A percentile compares a stretch with the other conserved stretches of the same genome.
Evolutionary conservation across 2,113 vertebrate genomes (phyloP).

Genomic region (Pogona vitticeps): DNA sequence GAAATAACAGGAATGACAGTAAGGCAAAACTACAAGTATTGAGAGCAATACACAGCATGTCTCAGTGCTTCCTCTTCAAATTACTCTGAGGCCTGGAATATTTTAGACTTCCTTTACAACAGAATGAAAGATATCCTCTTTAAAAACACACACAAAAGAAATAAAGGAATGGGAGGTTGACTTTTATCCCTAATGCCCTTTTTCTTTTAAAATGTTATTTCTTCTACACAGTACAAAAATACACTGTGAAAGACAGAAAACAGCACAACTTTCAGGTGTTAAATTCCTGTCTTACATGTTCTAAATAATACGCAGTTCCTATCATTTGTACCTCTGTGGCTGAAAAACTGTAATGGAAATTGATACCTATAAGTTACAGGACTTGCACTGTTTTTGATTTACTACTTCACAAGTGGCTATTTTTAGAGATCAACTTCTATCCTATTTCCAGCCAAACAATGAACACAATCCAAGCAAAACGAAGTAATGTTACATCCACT

Average conservation of each 20-base stretch:
- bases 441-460: conserved; percentile 26
- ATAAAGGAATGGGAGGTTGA: conserved; percentile 45
- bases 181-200: conserved; percentile 44
- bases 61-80: conserved; percentile 54
- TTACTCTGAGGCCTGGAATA: conserved; percentile 52
- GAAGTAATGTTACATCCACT: neutral
- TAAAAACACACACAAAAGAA: conserved; percentile 35
- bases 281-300: conserved; percentile 49
- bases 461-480: conserved; percentile 8
- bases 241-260: conserved; percentile 58
- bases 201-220: conserved; percentile 36
- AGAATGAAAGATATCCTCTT: conserved; percentile 37
- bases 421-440: conserved; percentile 18
- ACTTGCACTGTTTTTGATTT: conserved; percentile 35
- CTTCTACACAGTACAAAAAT: conserved; percentile 47
- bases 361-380: conserved; percentile 57
- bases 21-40: conserved; percentile 73
- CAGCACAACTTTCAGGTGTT: conserved; percentile 45
- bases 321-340: conserved; percentile 49
- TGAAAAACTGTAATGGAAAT: conserved; percentile 37
- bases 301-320: conserved; percentile 46
- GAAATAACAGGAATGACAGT: conserved; percentile 67
- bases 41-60: conserved; percentile 55
- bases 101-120: conserved; percentile 41
- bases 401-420: conserved; percentile 39